These are phyloP conservation scores for Otolemur crassicaudatus DNA, from an alignment of 2,797 vertebrate genomes.

Conservation along the genomic window DNA sequence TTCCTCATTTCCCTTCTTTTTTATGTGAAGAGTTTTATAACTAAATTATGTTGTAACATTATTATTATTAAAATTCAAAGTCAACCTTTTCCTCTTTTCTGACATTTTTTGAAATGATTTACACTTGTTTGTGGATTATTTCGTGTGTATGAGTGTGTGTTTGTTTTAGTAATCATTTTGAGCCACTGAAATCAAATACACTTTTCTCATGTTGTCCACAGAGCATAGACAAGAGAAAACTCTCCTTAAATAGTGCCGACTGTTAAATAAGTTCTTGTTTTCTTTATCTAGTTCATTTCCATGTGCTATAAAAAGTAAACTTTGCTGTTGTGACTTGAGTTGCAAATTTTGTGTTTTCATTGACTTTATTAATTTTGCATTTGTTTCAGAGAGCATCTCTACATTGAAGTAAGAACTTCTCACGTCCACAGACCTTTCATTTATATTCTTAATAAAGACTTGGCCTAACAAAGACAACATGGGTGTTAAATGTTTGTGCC, in stretches of 20 bases:
- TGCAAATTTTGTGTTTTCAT: neutral
- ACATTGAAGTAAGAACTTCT: neutral
- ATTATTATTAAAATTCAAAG: conserved; percentile 13
- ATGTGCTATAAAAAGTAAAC: neutral
- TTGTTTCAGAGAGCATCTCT: conserved; percentile 20
- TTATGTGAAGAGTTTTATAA: neutral
- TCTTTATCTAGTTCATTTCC: neutral
- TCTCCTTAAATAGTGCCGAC: neutral
- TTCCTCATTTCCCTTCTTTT: neutral
- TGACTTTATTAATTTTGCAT: conserved; percentile 42
- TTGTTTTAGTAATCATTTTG: neutral
- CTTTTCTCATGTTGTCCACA: conserved; percentile 5
- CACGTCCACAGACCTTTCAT: neutral
- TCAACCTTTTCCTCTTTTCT: neutral
- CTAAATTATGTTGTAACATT: neutral
- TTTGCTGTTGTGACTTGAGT: neutral
- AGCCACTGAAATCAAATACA: neutral
- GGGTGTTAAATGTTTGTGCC: conserved; percentile 1
- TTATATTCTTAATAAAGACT: conserved; percentile 47
- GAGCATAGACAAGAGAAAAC: neutral
- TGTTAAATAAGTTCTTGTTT: neutral
- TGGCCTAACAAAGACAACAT: conserved; percentile 22
- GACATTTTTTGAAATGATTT: neutral
- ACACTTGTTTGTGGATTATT: neutral
- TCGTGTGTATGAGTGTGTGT: neutral